These are phyloP conservation scores for Syngnathus typhle DNA, from an alignment of 2,113 vertebrate species.

Conservation along the genomic window DNA sequence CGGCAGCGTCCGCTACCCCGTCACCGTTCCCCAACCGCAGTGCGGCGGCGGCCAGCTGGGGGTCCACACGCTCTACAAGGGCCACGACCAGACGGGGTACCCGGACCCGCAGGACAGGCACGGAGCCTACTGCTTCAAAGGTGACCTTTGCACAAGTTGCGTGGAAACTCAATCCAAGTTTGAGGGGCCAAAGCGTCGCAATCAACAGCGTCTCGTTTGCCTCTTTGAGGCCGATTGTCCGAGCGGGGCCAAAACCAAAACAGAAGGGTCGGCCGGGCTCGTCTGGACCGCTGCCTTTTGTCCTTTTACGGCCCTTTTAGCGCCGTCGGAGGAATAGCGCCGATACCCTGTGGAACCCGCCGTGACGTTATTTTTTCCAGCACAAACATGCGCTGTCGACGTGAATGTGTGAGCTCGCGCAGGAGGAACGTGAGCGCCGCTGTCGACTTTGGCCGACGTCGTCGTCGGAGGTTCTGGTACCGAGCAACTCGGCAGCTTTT, in stretches of 20 bases:
- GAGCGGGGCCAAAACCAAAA: too few relatives aligned
- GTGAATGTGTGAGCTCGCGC: not conserved
- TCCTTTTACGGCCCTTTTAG: not conserved
- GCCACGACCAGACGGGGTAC: constrained; percentile 84
- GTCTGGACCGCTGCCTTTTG: not conserved
- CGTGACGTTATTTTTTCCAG: not conserved
- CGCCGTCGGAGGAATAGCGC: not conserved
- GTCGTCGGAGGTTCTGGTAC: not conserved
- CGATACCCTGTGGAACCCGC: not conserved
- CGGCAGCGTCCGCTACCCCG: constrained; percentile 87
- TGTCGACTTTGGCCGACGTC: not conserved
- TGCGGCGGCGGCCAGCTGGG: constrained; percentile 89
- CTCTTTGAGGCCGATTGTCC: too few relatives aligned
- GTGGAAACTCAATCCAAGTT: too few relatives aligned
- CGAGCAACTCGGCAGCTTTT: not conserved
- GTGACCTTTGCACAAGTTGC: constrained; percentile 62
- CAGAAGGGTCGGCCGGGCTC: too few relatives aligned
- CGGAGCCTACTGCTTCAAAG: constrained; percentile 87
- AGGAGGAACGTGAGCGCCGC: not conserved
- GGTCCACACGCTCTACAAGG: constrained; percentile 87
- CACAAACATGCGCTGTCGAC: not conserved
- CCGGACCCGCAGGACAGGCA: constrained; percentile 74
- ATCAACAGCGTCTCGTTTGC: too few relatives aligned
- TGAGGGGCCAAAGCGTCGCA: too few relatives aligned
- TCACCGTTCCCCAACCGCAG: constrained; percentile 80